Evolutionary conservation across 92 coral and sea anemone genomes (phyloP), one percentile per base, ranked within the genome.

Genomic region (Epizoanthus stellaris): DNA sequence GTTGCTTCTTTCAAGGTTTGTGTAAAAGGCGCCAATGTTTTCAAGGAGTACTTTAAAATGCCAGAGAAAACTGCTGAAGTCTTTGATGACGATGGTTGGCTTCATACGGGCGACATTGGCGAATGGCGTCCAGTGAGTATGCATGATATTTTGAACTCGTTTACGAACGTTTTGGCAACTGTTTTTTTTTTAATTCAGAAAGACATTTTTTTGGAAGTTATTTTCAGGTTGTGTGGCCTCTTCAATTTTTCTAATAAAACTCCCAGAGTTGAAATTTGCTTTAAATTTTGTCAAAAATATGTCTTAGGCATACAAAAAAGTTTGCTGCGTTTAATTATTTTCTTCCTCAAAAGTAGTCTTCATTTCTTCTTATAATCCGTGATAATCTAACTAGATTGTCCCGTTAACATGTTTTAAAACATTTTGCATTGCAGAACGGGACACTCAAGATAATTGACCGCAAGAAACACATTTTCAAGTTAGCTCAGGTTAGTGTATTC

Each of bases 21-120:
- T 63, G 72, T 94, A 25, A 92, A 88, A 59, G 98, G 98, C 16
- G 91, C 98, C 25, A 92, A 82, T 58, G 93, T 95, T 11, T 92
- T 94, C 81, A 70, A 67, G 64, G 98, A 95, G 17, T 95, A 95
- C 77, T 81, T 83, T 43, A 94, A 92, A 57, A 94, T 82, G 58
- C 95, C 98, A 11, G 98, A 87, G 72, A 95, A 94, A 63, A 95
- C 98, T 63, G 95, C 98, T 67, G 98, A 95, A 81, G 82, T 88
- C 23, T 25, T 95, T 16, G 95, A 95, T 57, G 61, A 90, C 66
- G 98, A 95, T 68, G 98, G 95, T 85, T 95, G 98, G 98, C 98
- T 95, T 80, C 98, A 94, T 61, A 92, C 98, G 0, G 98, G 98
- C 13, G 98, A 95, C 83, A 85, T 95, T 19, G 98, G 98, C 3